Evolutionary conservation across 2,888 invertebrate genomes (phyloP).

Genomic region (Drosophila leonis): DNA sequence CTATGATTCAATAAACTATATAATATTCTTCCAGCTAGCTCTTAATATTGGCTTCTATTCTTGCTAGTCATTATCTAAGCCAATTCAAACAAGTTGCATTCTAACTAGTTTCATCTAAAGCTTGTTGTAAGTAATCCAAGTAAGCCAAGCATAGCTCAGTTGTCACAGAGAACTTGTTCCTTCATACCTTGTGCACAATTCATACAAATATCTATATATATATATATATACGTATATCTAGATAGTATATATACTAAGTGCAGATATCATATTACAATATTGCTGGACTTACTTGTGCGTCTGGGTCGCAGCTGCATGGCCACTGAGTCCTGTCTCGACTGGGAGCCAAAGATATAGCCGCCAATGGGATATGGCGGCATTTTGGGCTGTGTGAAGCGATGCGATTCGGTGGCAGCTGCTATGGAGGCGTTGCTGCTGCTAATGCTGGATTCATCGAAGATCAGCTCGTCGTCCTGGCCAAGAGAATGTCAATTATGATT

Average conservation of each 20-base stretch:
- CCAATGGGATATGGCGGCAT: conserved; percentile 85
- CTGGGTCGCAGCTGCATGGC: conserved; percentile 80
- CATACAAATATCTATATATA: conserved; percentile 13
- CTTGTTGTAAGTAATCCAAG: conserved; percentile 6
- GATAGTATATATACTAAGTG: conserved; percentile 6
- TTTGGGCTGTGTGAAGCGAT: conserved; percentile 83
- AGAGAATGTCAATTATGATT: neutral
- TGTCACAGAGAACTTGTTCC: conserved; percentile 36
- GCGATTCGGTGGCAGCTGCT: conserved; percentile 62
- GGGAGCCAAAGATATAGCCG: conserved; percentile 78
- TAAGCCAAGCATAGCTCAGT: conserved; percentile 1
- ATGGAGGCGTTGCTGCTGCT: conserved; percentile 60
- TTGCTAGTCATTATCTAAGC: neutral
- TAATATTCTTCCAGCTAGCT: neutral
- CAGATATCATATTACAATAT: conserved; percentile 17
- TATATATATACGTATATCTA: conserved; percentile 16
- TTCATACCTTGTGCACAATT: conserved; percentile 51
- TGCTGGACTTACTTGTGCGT: conserved; percentile 85
- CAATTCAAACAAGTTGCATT: neutral
- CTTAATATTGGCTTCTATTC: too few relatives aligned
- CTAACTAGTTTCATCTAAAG: conserved; percentile 1
- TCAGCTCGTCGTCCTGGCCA: conserved; percentile 76
- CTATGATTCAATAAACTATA: neutral
- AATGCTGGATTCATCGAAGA: conserved; percentile 77
- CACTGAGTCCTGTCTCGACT: conserved; percentile 57